phyloP scores from a whole-genome alignment of 2,888 invertebrate species.

The Ecdyonurus torrentis region DNA sequence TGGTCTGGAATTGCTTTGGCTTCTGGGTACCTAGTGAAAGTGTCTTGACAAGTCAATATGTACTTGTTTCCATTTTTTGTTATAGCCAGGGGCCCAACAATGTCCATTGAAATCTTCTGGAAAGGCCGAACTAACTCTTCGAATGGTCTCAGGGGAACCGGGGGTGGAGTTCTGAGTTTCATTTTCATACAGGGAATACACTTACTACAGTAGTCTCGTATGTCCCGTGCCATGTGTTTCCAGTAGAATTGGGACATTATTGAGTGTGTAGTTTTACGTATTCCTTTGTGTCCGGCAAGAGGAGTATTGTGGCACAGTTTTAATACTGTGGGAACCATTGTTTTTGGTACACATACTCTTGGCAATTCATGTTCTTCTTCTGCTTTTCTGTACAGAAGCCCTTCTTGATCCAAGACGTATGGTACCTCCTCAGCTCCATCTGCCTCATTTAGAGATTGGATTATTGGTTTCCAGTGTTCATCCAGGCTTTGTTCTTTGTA shows the following conservation, averaged over 20 bases:
- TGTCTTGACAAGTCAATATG: slow-evolving; percentile 14
- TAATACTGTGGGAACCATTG: neutral
- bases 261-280: neutral
- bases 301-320: neutral
- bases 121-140: no score
- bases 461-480: neutral
- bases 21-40: slow-evolving; percentile 14
- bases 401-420: no score
- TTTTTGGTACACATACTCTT: neutral
- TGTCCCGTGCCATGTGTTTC: no score
- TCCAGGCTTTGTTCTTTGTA: neutral
- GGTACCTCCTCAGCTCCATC: neutral
- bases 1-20: slow-evolving; percentile 15
- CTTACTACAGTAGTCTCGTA: no score
- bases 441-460: neutral
- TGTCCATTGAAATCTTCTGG: no score
- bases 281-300: neutral
- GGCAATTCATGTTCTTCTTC: neutral
- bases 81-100: no score
- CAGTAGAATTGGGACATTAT: no score
- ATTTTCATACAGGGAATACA: no score
- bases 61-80: no score
- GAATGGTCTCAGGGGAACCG: no score
- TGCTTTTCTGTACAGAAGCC: slow-evolving; percentile 1
- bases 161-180: no score